Evolutionary conservation across 2,888 invertebrate genomes (phyloP), one percentile per base, ranked within the genome.

Genomic region (Macropis europaea): DNA sequence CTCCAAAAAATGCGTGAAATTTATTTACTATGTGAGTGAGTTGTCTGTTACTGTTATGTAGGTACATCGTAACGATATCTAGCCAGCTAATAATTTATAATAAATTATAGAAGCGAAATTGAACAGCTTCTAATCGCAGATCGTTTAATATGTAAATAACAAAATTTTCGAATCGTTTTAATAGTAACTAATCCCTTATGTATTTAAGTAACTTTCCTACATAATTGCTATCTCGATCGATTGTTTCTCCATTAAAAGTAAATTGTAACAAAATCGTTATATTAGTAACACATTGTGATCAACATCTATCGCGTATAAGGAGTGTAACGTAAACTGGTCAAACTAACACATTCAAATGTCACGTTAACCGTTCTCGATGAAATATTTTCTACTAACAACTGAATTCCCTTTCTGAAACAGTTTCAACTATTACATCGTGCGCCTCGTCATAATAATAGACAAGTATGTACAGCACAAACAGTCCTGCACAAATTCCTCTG

Each of bases 11-110:
- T 19, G 6, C 13, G 11, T 1, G 30, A 53, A 5, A 26, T 36
- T 13, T 38, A 11, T 15, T n/a, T 24, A 32, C 2, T 61, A 28
- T 28, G 30, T 7, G 43, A 45, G 5, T 22, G 13, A 32, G 36
- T 2, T 30, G 15, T 30, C 47, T 11, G 45, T 30, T 13, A 19
- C 17, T 42, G 36, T 28, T 30, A 5, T 0, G 15, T 24, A 50
- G 15, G 15, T 17, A n/a, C 1, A 17, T 24, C n/a, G 34, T 11
- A 30, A 32, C 11, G 32, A 17, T 40, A 7, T 30, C 30, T 28
- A 43, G 19, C 24, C 42, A 30, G 17, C 6, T 43, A 68, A 68
- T 68, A 68, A 68, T 68, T 68, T 69, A 69, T 57, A 68, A 69
- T 67, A 69, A 69, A 69, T 69, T 67, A 67, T n/a, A 11, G 5